Conservation (phyloP, 2,797 vertebrate species). For the Aselliscus stoliczkanus region DNA sequence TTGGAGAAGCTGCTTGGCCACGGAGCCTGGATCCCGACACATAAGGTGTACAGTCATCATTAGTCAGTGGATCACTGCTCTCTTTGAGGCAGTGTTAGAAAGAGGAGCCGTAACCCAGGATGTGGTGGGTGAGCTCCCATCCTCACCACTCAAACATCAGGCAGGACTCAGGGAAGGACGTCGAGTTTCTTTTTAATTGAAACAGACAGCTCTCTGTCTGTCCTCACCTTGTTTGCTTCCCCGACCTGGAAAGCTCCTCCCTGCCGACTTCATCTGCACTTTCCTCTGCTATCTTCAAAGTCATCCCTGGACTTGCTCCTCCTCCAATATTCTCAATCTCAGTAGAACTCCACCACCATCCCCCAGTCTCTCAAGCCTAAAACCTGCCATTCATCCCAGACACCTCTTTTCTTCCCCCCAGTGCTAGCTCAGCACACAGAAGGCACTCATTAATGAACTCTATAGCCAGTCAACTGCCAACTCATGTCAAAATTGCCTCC, state of each 20-base stretch:
- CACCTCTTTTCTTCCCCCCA: too few relatives aligned
- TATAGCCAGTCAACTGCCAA: neutral
- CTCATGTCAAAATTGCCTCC: neutral
- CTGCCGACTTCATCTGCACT: neutral
- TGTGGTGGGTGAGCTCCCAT: neutral
- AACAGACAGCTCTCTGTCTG: accelerated
- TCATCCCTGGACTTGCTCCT: neutral
- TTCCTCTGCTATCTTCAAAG: neutral
- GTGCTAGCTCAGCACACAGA: neutral
- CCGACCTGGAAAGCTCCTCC: neutral
- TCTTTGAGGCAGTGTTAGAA: neutral
- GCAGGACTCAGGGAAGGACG: neutral
- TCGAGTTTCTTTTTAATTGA: neutral
- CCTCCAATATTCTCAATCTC: neutral
- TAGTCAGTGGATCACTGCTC: too few relatives aligned
- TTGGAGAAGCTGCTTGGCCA: neutral
- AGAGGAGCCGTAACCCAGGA: neutral
- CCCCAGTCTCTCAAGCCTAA: neutral
- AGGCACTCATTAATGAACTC: neutral
- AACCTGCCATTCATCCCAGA: neutral
- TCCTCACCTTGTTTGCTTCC: neutral
- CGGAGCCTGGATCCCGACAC: neutral
- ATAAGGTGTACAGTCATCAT: accelerated
- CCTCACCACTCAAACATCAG: neutral
- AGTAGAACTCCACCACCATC: neutral